These are phyloP conservation scores for Stichodactyla mertensii DNA, from an alignment of 64 coral and sea anemone genomes.

Conservation along the genomic window DNA sequence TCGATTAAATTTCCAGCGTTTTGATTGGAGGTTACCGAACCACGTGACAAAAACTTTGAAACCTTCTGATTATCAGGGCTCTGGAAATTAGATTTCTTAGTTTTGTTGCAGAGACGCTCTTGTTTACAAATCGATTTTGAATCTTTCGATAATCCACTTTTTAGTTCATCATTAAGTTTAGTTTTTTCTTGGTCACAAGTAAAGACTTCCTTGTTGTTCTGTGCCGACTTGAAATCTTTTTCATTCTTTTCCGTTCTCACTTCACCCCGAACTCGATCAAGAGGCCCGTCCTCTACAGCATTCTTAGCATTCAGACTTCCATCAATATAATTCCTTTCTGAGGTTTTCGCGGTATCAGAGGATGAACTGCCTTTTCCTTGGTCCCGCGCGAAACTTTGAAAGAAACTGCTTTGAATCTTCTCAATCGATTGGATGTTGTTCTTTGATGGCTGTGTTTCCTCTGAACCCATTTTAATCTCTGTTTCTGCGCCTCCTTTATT, in stretches of 20 bases:
- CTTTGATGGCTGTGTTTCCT: neutral
- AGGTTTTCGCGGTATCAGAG: neutral
- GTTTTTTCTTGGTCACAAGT: no score
- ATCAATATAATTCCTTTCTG: neutral
- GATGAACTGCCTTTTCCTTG: neutral
- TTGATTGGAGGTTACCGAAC: no score
- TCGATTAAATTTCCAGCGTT: no score
- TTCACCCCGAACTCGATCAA: neutral
- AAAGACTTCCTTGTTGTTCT: neutral
- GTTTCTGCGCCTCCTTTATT: neutral
- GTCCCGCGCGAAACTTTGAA: neutral
- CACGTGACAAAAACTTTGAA: no score
- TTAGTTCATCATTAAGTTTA: no score
- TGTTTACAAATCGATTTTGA: no score
- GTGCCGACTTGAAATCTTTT: neutral
- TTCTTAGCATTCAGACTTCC: neutral
- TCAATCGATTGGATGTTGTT: neutral
- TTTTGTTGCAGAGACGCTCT: no score
- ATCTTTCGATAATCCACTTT: no score
- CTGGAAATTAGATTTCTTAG: no score
- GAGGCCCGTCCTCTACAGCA: neutral
- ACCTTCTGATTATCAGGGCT: no score
- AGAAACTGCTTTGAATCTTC: no score
- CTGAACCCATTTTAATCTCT: neutral
- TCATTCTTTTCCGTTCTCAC: neutral